Conservation (phyloP, 2,113 vertebrate genomes). For the Mus spicilegus region DNA sequence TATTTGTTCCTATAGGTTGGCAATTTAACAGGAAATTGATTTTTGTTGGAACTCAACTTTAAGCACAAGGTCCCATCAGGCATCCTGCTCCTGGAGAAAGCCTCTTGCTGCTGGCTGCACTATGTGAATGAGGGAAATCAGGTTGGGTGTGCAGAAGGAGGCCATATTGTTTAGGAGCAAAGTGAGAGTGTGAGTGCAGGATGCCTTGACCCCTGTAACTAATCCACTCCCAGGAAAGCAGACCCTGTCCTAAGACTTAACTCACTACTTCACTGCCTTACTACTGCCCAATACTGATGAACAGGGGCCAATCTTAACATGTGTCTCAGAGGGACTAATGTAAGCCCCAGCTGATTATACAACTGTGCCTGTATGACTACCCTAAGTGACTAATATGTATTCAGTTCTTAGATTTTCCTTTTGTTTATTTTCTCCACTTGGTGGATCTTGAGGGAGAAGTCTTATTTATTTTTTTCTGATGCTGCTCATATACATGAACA, state of each 20-base stretch:
- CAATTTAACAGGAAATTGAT: background rate
- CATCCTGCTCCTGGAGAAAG: background rate
- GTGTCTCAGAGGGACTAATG: background rate
- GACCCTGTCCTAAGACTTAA: background rate
- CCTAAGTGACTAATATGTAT: background rate
- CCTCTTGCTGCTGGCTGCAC: background rate
- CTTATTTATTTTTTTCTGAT: background rate
- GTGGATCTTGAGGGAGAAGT: background rate
- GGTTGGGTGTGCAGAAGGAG: background rate
- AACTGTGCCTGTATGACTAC: background rate
- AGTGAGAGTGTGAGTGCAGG: background rate
- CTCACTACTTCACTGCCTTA: too few relatives aligned
- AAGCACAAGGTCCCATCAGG: background rate
- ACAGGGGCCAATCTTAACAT: background rate
- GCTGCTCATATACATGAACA: background rate
- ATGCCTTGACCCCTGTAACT: background rate
- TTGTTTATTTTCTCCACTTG: background rate
- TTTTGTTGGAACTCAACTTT: background rate
- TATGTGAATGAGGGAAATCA: background rate
- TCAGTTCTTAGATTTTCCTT: background rate
- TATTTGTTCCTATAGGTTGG: background rate
- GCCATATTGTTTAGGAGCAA: background rate
- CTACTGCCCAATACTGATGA: background rate
- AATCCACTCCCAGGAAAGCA: background rate
- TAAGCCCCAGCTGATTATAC: background rate